Percentiles rank a stretch among this genome's conserved stretches.
phyloP scores from a whole-genome alignment of 2,797 vertebrate species.

The Phalloptychus januarius region DNA sequence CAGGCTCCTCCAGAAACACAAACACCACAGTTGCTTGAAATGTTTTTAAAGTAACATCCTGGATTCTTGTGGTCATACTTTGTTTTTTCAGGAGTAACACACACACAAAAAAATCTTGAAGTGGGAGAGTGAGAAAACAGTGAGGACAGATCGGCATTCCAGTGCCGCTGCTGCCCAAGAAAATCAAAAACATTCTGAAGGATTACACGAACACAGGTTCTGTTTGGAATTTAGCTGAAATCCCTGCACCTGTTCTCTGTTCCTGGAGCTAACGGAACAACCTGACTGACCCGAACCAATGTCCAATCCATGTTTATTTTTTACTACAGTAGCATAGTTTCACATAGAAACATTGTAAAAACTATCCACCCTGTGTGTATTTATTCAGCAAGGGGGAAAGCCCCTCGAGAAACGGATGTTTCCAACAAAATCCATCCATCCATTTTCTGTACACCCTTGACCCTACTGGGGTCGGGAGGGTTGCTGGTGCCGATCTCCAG shows the following conservation, averaged over 20 bases:
- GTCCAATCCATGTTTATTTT: not conserved
- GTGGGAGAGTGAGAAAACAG: constrained; percentile 26
- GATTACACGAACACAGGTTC: constrained; percentile 21
- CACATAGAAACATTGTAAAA: not conserved
- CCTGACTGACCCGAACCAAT: constrained; percentile 17
- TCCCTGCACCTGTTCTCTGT: constrained; percentile 14
- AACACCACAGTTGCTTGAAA: not conserved
- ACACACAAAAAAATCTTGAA: not conserved
- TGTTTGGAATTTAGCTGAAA: constrained; percentile 24
- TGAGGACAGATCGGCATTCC: constrained; percentile 42
- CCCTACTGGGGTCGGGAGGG: no score
- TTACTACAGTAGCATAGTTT: not conserved
- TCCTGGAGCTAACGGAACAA: constrained; percentile 14
- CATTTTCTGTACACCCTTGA: no score
- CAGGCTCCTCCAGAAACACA: constrained; percentile 2
- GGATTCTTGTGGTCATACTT: not conserved
- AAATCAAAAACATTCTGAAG: constrained; percentile 52
- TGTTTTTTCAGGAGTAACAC: not conserved
- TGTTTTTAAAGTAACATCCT: not conserved
- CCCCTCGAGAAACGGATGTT: not conserved
- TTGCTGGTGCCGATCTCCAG: no score
- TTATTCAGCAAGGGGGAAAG: not conserved
- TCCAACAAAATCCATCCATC: not conserved
- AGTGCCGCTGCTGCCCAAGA: constrained; percentile 30
- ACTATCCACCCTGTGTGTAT: no score